Percentiles rank a stretch among this genome's conserved stretches.
Conservation (phyloP, 2,113 vertebrate species). For the Poecilia latipinna region DNA sequence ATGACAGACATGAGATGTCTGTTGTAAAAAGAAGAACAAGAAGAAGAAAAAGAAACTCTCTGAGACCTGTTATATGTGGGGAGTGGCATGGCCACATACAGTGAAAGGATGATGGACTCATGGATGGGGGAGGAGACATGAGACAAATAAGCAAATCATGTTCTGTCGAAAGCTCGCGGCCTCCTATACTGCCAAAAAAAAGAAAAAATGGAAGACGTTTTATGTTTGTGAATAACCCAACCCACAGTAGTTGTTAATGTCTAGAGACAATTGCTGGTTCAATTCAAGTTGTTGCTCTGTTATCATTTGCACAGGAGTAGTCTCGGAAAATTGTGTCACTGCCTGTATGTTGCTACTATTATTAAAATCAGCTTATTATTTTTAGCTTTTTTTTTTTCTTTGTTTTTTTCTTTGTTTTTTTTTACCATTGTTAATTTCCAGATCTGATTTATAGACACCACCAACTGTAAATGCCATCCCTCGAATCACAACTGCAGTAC, state of each 20-base stretch:
- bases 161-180: constrained; percentile 94
- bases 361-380: constrained; percentile 87
- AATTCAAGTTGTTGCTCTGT: constrained; percentile 99
- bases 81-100: constrained; percentile 76
- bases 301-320: constrained; percentile 99
- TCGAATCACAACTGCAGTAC: constrained; percentile 86
- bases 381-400: constrained; percentile 33
- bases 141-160: constrained; percentile 85
- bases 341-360: constrained; percentile 97
- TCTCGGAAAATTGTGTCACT: constrained; percentile 97
- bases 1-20: constrained; percentile 80
- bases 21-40: constrained; percentile 71
- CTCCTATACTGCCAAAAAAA: constrained; percentile 99
- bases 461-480: constrained; percentile 99
- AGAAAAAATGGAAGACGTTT: constrained; percentile 78
- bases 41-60: constrained; percentile 67
- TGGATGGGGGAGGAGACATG: constrained; percentile 77
- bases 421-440: constrained; percentile 51
- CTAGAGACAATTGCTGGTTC: constrained; percentile 98
- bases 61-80: constrained; percentile 73
- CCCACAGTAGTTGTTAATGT: constrained; percentile 96
- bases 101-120: constrained; percentile 86
- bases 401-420: constrained; percentile 19
- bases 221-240: constrained; percentile 98
- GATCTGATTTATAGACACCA: constrained; percentile 83